Percentiles rank a stretch among this genome's conserved stretches.
Evolutionary conservation across 2,797 vertebrate species (phyloP).

Genomic region (Phrynocephalus guinanensis): DNA sequence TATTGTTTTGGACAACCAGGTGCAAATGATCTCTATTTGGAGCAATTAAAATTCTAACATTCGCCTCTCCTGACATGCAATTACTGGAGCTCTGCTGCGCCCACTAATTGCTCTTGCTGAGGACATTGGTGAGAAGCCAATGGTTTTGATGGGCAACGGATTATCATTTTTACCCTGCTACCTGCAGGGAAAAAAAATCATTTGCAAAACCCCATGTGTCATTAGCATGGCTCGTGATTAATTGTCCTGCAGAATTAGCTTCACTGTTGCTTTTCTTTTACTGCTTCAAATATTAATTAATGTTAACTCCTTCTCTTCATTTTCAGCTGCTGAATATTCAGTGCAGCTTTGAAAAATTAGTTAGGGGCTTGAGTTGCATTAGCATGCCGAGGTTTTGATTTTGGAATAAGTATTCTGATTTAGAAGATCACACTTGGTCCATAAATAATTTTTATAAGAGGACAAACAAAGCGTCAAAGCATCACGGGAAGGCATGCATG

Average conservation of each 20-base stretch:
- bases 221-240: constrained; percentile 99
- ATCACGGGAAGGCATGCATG: constrained; percentile 85
- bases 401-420: constrained; percentile 89
- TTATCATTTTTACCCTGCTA: constrained; percentile 92
- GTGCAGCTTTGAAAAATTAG: constrained; percentile 92
- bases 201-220: constrained; percentile 99
- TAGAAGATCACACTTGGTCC: constrained; percentile 85
- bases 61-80: constrained; percentile 92
- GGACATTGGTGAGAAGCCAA: constrained; percentile 95
- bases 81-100: constrained; percentile 92
- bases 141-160: constrained; percentile 94
- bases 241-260: constrained; percentile 99
- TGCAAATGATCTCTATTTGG: constrained; percentile 91
- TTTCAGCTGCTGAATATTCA: constrained; percentile 98
- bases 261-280: constrained; percentile 99
- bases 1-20: constrained; percentile 86
- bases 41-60: constrained; percentile 94
- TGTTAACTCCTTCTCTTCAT: constrained; percentile 94
- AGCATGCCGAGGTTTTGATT: constrained; percentile 86
- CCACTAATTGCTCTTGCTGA: constrained; percentile 97
- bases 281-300: constrained; percentile 99
- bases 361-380: constrained; percentile 83
- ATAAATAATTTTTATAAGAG: constrained; percentile 89
- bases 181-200: constrained; percentile 91
- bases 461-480: constrained; percentile 85